Base-by-base conservation (phyloP, 53 echinoderm and acorn worm genomes). In the Actinopyga echinites region DNA sequence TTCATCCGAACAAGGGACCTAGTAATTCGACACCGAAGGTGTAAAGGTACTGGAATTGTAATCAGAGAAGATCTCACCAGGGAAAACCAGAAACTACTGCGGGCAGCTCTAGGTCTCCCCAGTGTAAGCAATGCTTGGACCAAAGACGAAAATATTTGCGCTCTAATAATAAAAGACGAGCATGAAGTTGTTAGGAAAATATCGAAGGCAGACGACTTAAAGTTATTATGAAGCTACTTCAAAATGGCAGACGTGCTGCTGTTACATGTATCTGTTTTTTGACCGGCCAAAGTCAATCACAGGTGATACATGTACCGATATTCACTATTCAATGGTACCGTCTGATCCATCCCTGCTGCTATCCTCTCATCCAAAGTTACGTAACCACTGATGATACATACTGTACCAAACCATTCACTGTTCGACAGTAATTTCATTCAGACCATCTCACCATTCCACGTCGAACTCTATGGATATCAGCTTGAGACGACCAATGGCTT, bases 221-320 rank as follows among this genome's bases (percentile, higher is more conserved):
- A 67, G 68, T 67, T 67, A 67, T 30, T 67, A 32, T 67, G 68
- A 67, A 67, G 68, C 68, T 29, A 4, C 68, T 64, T 67, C 60
- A 60, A 60, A 60, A 60, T 60, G 4, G 60, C 60, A 17, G 60
- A 60, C n/a, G n/a, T n/a, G n/a, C n/a, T n/a, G n/a, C n/a, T n/a
- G n/a, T n/a, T n/a, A n/a, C n/a, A n/a, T n/a, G n/a, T n/a, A n/a
- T n/a, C n/a, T n/a, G n/a, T n/a, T n/a, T n/a, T n/a, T n/a, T n/a
- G n/a, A n/a, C n/a, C n/a, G n/a, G n/a, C n/a, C n/a, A n/a, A n/a
- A n/a, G n/a, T n/a, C n/a, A n/a, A n/a, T n/a, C n/a, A n/a, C n/a
- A n/a, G n/a, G n/a, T n/a, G n/a, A n/a, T n/a, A n/a, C n/a, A n/a
- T n/a, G n/a, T n/a, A n/a, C n/a, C n/a, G n/a, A n/a, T n/a, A n/a